Evolutionary conservation across 2,888 invertebrate species (phyloP).

Genomic region (Malthinus seriepunctatus): DNA sequence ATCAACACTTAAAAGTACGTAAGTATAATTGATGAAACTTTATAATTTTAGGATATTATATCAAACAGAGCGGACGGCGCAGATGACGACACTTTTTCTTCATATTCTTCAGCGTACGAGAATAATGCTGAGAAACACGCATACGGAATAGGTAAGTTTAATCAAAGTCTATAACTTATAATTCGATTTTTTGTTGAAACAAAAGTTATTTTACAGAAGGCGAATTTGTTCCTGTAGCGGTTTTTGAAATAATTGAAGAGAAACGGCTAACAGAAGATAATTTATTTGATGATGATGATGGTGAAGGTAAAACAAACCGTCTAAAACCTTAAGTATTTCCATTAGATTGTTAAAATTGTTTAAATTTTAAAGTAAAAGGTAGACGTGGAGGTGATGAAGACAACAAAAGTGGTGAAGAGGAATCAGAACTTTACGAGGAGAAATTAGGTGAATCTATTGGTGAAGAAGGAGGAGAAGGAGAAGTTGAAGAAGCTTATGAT

Average conservation of each 20-base stretch:
- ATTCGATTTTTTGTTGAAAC: neutral
- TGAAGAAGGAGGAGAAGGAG: neutral
- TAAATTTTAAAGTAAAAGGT: too few species aligned
- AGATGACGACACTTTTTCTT: too few species aligned
- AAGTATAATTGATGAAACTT: too few species aligned
- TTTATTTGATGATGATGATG: slow-evolving; percentile 50
- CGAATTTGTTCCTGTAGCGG: slow-evolving; percentile 8
- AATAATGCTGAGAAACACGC: neutral
- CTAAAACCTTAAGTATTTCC: too few species aligned
- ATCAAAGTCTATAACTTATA: neutral
- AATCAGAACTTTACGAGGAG: too few species aligned
- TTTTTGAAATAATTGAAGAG: neutral
- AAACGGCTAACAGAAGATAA: neutral
- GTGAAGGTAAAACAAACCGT: neutral
- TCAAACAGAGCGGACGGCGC: too few species aligned
- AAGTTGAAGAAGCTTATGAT: neutral
- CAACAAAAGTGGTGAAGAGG: too few species aligned
- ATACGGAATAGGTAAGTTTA: neutral
- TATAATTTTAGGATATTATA: too few species aligned
- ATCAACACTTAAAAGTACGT: too few species aligned
- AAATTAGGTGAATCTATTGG: neutral
- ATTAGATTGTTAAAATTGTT: too few species aligned
- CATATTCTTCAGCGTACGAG: too few species aligned
- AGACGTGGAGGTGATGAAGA: too few species aligned
- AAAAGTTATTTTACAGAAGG: neutral